Evolutionary conservation across 2,797 vertebrate genomes (phyloP).

Genomic region (Peromyscus attwateri): DNA sequence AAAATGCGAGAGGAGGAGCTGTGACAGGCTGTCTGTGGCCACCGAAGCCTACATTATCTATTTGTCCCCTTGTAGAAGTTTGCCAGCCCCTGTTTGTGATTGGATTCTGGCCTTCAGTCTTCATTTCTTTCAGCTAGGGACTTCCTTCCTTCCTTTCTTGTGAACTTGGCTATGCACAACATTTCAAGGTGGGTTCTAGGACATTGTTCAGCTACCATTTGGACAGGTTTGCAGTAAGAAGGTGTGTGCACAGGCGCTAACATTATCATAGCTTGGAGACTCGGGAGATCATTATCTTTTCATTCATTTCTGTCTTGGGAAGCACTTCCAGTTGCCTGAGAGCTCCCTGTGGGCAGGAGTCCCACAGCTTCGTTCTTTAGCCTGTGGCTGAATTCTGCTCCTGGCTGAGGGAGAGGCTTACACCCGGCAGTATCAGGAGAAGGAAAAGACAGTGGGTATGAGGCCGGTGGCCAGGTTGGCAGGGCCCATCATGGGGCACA

Average conservation of each 20-base stretch:
- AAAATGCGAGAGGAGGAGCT: not conserved
- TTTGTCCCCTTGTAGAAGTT: not conserved
- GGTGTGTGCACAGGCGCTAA: not conserved
- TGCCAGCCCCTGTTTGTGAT: not conserved
- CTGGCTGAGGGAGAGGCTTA: not conserved
- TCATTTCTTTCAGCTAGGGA: not conserved
- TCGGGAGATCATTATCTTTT: not conserved
- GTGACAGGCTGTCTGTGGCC: not conserved
- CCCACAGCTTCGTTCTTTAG: too few relatives aligned
- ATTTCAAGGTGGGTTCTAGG: not conserved
- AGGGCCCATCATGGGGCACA: accelerated
- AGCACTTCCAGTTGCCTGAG: not conserved
- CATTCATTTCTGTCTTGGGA: slow-evolving; percentile 7
- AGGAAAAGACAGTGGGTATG: not conserved
- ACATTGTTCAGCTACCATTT: not conserved
- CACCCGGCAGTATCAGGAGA: not conserved
- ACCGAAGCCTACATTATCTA: not conserved
- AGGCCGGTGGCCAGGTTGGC: not conserved
- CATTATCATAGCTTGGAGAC: not conserved
- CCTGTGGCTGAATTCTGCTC: not conserved
- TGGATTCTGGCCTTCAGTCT: not conserved
- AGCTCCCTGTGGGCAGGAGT: not conserved
- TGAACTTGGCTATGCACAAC: not conserved
- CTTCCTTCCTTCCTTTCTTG: slow-evolving; percentile 21
- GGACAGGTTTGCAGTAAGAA: not conserved